Evolutionary conservation across 2,888 invertebrate species (phyloP).

Genomic region (Aphidius colemani): DNA sequence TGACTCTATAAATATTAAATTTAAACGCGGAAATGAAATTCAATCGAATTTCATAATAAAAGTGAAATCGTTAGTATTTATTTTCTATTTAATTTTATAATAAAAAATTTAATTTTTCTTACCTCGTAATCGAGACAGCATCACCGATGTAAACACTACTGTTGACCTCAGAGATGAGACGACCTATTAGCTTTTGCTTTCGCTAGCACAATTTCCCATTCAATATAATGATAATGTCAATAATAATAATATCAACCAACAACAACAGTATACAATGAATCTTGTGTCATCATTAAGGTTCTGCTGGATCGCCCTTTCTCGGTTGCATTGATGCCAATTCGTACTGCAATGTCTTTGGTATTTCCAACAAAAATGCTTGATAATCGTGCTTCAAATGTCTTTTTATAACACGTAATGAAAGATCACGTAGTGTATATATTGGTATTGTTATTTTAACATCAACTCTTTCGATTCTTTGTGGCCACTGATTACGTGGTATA

Average conservation of each 20-base stretch:
- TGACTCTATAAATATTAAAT: too few species aligned
- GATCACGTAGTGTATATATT: conserved; percentile 45
- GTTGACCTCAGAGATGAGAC: conserved; percentile 11
- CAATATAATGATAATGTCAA: too few species aligned
- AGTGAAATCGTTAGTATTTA: conserved; percentile 17
- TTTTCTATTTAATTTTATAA: background rate
- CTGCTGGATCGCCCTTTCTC: conserved; percentile 25
- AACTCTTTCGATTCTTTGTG: conserved; percentile 37
- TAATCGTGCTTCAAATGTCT: conserved; percentile 40
- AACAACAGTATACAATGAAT: conserved; percentile 3
- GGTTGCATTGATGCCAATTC: conserved; percentile 47
- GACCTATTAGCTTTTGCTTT: conserved; percentile 1
- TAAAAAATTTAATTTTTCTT: background rate
- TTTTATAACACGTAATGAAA: conserved; percentile 46
- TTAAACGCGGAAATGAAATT: too few species aligned
- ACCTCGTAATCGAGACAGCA: background rate
- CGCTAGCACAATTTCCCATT: background rate
- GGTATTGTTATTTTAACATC: conserved; percentile 46
- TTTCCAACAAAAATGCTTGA: conserved; percentile 47
- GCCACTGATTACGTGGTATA: conserved; percentile 30
- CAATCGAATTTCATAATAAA: background rate
- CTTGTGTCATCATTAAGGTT: conserved; percentile 15
- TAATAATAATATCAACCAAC: background rate
- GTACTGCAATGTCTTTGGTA: conserved; percentile 49
- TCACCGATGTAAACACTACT: background rate